Percentiles rank a stretch among this genome's conserved stretches.
Evolutionary conservation across 2,113 vertebrate genomes (phyloP).

Genomic region (Oncorhynchus tshawytscha): DNA sequence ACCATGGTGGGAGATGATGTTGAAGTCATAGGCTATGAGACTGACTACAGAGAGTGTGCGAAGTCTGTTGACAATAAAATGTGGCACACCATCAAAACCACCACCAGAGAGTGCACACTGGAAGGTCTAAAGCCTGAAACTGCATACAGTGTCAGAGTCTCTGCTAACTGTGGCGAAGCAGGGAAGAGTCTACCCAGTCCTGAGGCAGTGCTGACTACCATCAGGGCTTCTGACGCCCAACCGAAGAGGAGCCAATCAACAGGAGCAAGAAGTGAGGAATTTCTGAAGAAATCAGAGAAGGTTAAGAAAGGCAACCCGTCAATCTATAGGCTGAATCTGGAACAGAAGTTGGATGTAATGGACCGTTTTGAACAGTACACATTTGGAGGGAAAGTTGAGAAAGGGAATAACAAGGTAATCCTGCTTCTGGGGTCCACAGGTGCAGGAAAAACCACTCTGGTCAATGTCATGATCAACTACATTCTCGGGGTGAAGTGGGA

Average conservation of each 20-base stretch:
- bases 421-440: slow-evolving; percentile 42
- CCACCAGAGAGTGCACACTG: slow-evolving; percentile 29
- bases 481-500: slow-evolving; percentile 40
- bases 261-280: slow-evolving; percentile 12
- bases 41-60: slow-evolving; percentile 24
- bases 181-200: slow-evolving; percentile 28
- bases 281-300: slow-evolving; percentile 11
- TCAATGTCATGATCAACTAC: slow-evolving; percentile 47
- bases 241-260: neutral
- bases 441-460: slow-evolving; percentile 44
- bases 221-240: neutral
- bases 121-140: slow-evolving; percentile 16
- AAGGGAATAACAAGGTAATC: slow-evolving; percentile 35
- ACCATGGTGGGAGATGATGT: slow-evolving; percentile 27
- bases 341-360: neutral
- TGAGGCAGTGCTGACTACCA: slow-evolving; percentile 16
- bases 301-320: slow-evolving; percentile 33
- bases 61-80: slow-evolving; percentile 5
- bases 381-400: slow-evolving; percentile 35
- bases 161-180: slow-evolving; percentile 23
- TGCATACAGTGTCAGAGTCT: slow-evolving; percentile 26
- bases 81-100: slow-evolving; percentile 13
- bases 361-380: slow-evolving; percentile 11
- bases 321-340: slow-evolving; percentile 1
- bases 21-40: slow-evolving; percentile 22